Conservation (phyloP, 2,113 vertebrate species). For the Formicarius rufipectus region DNA sequence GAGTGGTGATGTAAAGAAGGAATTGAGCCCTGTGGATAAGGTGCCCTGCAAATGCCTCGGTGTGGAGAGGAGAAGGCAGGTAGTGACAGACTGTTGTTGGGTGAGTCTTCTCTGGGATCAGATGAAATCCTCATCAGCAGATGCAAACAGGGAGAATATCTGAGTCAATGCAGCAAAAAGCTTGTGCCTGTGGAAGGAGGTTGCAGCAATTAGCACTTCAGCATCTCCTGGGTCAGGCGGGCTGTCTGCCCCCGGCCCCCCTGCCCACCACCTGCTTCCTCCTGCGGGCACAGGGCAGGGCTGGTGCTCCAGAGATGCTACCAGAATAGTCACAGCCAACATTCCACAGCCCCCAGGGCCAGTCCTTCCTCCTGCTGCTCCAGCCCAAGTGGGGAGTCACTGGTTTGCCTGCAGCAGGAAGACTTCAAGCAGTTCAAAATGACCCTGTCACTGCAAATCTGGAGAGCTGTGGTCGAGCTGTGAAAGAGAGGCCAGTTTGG, state of each 20-base stretch:
- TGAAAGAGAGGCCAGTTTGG: neutral
- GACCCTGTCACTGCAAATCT: neutral
- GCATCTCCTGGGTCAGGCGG: neutral
- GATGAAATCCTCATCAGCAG: neutral
- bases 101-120: neutral
- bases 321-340: neutral
- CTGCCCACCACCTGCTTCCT: neutral
- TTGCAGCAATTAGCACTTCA: neutral
- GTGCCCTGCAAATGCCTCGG: neutral
- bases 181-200: neutral
- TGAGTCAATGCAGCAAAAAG: neutral
- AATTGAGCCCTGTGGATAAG: neutral
- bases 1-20: fast-evolving
- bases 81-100: fast-evolving
- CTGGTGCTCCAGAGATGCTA: neutral
- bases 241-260: neutral
- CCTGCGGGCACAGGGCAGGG: neutral
- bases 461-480: neutral
- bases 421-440: neutral
- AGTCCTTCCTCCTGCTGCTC: neutral
- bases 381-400: neutral
- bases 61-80: neutral
- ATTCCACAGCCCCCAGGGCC: neutral
- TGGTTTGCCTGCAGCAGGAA: neutral
- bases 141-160: neutral